These are phyloP conservation scores for Macrotis lagotis DNA, from an alignment of 2,113 vertebrate species.

Conservation along the genomic window DNA sequence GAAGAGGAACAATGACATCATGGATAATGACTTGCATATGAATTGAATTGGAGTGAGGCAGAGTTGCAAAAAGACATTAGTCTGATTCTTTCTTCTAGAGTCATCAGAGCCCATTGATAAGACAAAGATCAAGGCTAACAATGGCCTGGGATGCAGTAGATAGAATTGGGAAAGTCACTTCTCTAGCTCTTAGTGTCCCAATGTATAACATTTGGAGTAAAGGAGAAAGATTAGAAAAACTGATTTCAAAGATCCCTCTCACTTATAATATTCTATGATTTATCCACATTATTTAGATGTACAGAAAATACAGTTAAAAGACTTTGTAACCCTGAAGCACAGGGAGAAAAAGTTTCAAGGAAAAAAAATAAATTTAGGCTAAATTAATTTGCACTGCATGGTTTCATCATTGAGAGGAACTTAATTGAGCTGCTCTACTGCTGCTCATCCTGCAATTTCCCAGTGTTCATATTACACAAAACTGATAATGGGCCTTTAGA, in stretches of 20 bases:
- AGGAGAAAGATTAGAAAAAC: not conserved
- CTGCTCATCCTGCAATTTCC: not conserved
- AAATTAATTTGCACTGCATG: slow-evolving; percentile 20
- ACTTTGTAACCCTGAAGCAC: not conserved
- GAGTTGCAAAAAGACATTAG: too few species aligned
- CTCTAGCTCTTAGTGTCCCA: not conserved
- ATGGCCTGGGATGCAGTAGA: not conserved
- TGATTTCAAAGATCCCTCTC: not conserved
- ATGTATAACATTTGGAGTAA: not conserved
- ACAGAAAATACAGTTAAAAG: not conserved
- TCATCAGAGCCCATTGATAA: too few species aligned
- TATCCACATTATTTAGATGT: not conserved
- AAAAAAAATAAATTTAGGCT: not conserved
- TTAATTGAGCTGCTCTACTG: not conserved
- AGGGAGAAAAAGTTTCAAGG: not conserved
- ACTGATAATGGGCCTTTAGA: not conserved
- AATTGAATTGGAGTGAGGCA: too few species aligned
- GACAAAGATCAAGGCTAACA: too few species aligned
- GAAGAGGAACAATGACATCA: too few species aligned
- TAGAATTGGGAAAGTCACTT: not conserved
- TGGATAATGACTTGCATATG: too few species aligned
- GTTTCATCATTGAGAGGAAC: slow-evolving; percentile 1
- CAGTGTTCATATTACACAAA: slow-evolving; percentile 27
- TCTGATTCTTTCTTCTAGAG: too few species aligned
- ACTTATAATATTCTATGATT: not conserved